Percentiles rank a stretch among this genome's conserved stretches.
Evolutionary conservation across 2,797 vertebrate species (phyloP).

Genomic region (Graptemys geographica): DNA sequence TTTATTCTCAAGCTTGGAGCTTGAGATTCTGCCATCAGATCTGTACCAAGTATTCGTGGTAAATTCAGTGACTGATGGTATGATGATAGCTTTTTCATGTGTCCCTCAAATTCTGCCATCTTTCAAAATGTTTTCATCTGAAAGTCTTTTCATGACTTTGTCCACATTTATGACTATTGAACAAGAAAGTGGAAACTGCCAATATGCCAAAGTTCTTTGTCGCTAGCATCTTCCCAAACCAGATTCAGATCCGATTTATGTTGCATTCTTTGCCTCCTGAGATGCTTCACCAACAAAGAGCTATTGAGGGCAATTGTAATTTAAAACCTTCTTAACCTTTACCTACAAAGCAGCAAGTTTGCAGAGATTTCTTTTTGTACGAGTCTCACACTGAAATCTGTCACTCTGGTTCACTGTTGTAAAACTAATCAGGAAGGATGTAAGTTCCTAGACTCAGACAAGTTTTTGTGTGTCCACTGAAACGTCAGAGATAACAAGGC

Average conservation of each 20-base stretch:
- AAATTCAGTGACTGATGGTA: not conserved
- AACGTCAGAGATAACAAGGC: not conserved
- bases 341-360: conserved; percentile 33
- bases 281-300: conserved; percentile 38
- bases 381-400: not conserved
- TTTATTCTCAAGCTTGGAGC: conserved; percentile 1
- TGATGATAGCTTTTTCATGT: not conserved
- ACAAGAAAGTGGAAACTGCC: conserved; percentile 28
- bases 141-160: not conserved
- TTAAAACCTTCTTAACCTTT: conserved; percentile 38
- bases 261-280: conserved; percentile 26
- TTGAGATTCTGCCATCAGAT: conserved; percentile 4
- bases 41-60: not conserved
- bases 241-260: not conserved
- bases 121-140: not conserved
- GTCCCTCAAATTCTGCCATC: not conserved
- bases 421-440: conserved; percentile 22
- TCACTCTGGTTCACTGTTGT: not conserved
- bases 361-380: conserved; percentile 27
- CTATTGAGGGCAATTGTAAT: not conserved
- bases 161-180: not conserved
- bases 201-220: not conserved
- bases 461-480: not conserved
- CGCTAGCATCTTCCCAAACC: not conserved
- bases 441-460: not conserved